Base-by-base conservation (phyloP, 2,113 vertebrate genomes). In the Saguinus imperator region DNA sequence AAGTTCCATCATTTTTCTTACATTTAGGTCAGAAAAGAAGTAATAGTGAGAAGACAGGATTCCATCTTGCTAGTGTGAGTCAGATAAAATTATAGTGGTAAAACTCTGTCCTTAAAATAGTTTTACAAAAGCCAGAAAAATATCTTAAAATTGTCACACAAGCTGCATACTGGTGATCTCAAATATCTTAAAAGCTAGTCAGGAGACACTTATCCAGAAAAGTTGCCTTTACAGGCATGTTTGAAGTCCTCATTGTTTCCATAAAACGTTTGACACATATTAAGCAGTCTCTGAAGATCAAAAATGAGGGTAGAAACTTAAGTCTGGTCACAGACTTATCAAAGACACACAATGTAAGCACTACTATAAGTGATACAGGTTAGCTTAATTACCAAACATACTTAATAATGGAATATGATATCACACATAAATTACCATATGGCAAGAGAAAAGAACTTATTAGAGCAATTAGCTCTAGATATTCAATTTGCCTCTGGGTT, bases 401-500 rank as follows among this genome's bases (percentile, higher is more conserved):
- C 76, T 92, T 95, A 68, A 72, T 70, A 86, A 94, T 66, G 40
- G 52, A 91, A 29, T 73, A 75, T 61, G 82, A 55, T 40, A 58
- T 37, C 40, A 89, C 35, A 92, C 11, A 82, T 23, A 45, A 57
- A 84, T 88, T 91, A 52, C 77, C 66, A 94, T 18, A 90, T 27
- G 43, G 75, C 58, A 52, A 29, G 29, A 58, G 75, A 70, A 79
- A 93, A 75, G 86, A 45, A 29, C 40, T 70, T 81, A 68, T 50
- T 68, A 89, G 50, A 55, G 37, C 76, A 93, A 93, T 91, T 90
- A 84, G 76, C 52, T 64, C 7, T 25, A 73, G 75, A 66, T 92
- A 93, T 17, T 91, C 70, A 83, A 84, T 88, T 80, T 87, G 70
- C 45, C 61, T 87, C 72, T 93, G 72, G 37, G 27, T 93, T 79